A percentile compares a stretch with the other conserved stretches of the same genome.
phyloP scores from a whole-genome alignment of 2,113 vertebrate genomes.

The Callionymus lyra region DNA sequence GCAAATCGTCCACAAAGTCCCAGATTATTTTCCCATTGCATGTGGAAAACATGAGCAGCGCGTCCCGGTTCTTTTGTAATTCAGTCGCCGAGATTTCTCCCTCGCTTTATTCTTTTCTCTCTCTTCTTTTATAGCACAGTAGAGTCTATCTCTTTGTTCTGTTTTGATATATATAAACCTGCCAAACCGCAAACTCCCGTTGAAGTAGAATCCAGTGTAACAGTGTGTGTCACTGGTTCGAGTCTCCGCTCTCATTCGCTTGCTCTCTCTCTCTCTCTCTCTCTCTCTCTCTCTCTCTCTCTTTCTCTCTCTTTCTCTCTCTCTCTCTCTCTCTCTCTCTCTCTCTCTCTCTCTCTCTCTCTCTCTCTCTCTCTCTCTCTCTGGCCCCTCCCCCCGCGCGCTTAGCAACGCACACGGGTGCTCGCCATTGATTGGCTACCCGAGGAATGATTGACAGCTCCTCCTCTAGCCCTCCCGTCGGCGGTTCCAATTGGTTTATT shows the following conservation, averaged over 20 bases:
- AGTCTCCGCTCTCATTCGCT: slow-evolving; percentile 57
- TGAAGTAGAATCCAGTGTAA: slow-evolving; percentile 74
- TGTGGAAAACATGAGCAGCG: slow-evolving; percentile 49
- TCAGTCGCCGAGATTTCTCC: slow-evolving; percentile 56
- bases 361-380: slow-evolving; percentile 36
- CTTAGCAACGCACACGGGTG: slow-evolving; percentile 74
- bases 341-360: slow-evolving; percentile 66
- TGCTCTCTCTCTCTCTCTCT: slow-evolving; percentile 42
- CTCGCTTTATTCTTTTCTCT: slow-evolving; percentile 60
- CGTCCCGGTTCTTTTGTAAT: slow-evolving; percentile 66
- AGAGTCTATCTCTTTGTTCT: slow-evolving; percentile 71
- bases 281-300: slow-evolving; percentile 40
- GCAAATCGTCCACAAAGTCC: slow-evolving; percentile 55
- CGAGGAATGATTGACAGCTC: slow-evolving; percentile 75
- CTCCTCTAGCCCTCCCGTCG: slow-evolving; percentile 77
- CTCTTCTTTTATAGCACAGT: slow-evolving; percentile 61
- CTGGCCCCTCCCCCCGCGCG: slow-evolving; percentile 62
- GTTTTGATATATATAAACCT: slow-evolving; percentile 74
- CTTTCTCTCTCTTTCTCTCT: too few species aligned
- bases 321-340: too few species aligned
- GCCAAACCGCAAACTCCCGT: slow-evolving; percentile 78
- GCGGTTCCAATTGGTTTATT: slow-evolving; percentile 88
- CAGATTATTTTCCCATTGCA: slow-evolving; percentile 52
- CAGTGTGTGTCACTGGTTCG: slow-evolving; percentile 54
- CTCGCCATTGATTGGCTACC: slow-evolving; percentile 77